Percentiles rank a stretch among this genome's conserved stretches.
Conservation (phyloP, 2,113 vertebrate genomes). For the Girardinichthys multiradiatus region DNA sequence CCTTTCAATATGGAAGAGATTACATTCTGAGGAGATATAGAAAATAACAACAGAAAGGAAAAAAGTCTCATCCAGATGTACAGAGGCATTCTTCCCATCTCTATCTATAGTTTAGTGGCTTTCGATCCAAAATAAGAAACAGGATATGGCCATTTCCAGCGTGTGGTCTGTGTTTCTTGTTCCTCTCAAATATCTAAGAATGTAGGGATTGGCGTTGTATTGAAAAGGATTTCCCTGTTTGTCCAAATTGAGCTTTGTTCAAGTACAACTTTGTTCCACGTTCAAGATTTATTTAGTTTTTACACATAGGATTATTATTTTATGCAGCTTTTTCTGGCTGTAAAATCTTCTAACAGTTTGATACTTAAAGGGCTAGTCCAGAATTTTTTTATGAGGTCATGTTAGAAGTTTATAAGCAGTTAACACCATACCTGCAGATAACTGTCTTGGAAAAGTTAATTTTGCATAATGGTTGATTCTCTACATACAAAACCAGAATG, state of each 20-base stretch:
- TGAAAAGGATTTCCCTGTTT: slow-evolving; percentile 42
- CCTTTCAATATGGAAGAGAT: slow-evolving; percentile 23
- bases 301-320: neutral
- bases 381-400: too few species aligned
- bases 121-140: slow-evolving; percentile 76
- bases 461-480: too few species aligned
- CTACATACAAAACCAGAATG: neutral
- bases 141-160: slow-evolving; percentile 62
- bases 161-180: slow-evolving; percentile 52
- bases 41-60: slow-evolving; percentile 32
- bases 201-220: slow-evolving; percentile 25
- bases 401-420: too few species aligned
- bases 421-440: too few species aligned
- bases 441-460: too few species aligned
- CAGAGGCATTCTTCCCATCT: slow-evolving; percentile 51
- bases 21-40: slow-evolving; percentile 24
- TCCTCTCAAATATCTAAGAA: slow-evolving; percentile 50
- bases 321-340: neutral
- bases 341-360: neutral
- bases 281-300: slow-evolving; percentile 2
- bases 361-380: neutral
- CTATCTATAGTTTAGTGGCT: slow-evolving; percentile 82
- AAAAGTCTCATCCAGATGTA: slow-evolving; percentile 48
- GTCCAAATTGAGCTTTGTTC: slow-evolving; percentile 11
- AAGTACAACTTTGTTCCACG: slow-evolving; percentile 3